Evolutionary conservation across 1,140 invertebrate genomes (phyloP).

Genomic region (Metopolophium dirhodum): DNA sequence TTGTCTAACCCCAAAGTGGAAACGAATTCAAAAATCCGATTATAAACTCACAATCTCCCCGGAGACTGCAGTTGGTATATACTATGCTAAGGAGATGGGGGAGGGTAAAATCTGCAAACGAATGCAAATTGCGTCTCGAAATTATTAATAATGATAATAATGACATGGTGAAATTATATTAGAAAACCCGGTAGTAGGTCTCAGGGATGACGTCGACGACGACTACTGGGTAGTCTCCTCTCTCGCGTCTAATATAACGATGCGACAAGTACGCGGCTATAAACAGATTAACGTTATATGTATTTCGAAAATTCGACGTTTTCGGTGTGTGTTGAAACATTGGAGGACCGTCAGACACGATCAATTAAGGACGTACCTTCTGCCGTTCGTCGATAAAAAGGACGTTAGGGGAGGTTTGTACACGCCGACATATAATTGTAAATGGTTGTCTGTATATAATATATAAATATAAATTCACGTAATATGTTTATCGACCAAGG

Average conservation of each 20-base stretch:
- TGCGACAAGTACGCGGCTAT: background rate
- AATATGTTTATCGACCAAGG: background rate
- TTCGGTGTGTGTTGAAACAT: background rate
- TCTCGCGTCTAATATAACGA: conserved; percentile 5
- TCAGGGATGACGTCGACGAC: background rate
- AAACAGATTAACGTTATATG: conserved; percentile 27
- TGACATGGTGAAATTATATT: conserved; percentile 18
- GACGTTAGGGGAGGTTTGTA: background rate
- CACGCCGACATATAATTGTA: background rate
- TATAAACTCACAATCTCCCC: conserved; percentile 28
- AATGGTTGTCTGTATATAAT: background rate
- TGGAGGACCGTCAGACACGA: background rate
- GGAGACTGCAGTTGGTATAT: background rate
- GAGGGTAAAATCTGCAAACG: conserved; percentile 20
- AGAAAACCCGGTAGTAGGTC: background rate
- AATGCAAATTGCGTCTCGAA: conserved; percentile 53
- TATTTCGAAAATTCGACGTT: background rate
- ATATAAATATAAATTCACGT: background rate
- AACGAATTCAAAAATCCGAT: conserved; percentile 48
- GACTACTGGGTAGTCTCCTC: background rate
- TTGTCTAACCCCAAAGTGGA: conserved; percentile 52
- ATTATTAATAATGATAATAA: conserved; percentile 55
- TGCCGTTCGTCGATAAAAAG: background rate
- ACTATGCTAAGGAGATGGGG: background rate
- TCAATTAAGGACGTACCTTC: background rate